Evolutionary conservation across 2,888 invertebrate species (phyloP).

Genomic region (Cantharis flavilabris): DNA sequence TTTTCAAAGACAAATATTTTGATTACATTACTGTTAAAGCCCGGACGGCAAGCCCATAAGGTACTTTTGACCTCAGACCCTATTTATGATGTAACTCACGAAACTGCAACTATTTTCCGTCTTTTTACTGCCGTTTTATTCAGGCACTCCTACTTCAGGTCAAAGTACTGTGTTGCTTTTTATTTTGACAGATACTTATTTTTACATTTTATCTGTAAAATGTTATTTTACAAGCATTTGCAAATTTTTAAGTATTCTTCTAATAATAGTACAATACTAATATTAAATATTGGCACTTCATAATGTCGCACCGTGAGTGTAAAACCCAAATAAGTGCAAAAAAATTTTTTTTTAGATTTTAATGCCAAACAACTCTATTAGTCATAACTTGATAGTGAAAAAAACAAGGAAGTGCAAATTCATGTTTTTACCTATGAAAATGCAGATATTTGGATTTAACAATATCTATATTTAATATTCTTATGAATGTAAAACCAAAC

Average conservation of each 20-base stretch:
- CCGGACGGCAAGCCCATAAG: constrained; percentile 26
- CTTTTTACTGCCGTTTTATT: constrained; percentile 16
- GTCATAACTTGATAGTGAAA: too few relatives aligned
- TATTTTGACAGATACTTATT: neutral
- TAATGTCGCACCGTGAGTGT: too few relatives aligned
- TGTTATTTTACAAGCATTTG: neutral
- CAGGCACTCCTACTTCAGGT: constrained; percentile 18
- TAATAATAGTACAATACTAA: neutral
- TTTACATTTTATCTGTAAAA: neutral
- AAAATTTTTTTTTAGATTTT: too few relatives aligned
- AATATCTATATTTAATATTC: too few relatives aligned
- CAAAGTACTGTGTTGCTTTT: constrained; percentile 10
- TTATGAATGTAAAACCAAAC: too few relatives aligned
- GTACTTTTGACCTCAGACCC: constrained; percentile 36
- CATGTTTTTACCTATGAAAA: too few relatives aligned
- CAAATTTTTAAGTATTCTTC: neutral
- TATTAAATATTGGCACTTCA: neutral
- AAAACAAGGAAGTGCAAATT: too few relatives aligned
- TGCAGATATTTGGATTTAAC: too few relatives aligned
- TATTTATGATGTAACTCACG: constrained; percentile 34
- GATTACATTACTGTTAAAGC: constrained; percentile 4
- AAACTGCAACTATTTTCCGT: constrained; percentile 23
- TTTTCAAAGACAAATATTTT: too few relatives aligned
- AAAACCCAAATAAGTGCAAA: too few relatives aligned
- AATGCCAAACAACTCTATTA: too few relatives aligned